Conservation (phyloP, 1,140 invertebrate genomes). For the Chironomus striatipennis region DNA sequence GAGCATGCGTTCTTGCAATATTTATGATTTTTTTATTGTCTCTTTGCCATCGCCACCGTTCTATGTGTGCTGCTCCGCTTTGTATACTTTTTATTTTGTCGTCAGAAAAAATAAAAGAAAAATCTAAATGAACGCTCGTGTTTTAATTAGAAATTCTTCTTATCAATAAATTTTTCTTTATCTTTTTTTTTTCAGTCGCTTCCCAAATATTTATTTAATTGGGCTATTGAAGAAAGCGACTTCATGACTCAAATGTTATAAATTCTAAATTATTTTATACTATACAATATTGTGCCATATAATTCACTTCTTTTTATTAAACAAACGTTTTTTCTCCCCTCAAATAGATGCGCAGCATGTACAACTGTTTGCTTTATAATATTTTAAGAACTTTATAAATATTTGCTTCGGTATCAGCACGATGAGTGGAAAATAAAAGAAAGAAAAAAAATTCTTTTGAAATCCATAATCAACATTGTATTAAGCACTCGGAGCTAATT, state of each 20-base stretch:
- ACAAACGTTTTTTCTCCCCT: neutral
- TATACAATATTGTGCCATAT: no score
- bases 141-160: no score
- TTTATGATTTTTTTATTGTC: conserved; percentile 8
- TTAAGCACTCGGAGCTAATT: neutral
- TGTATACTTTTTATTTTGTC: no score
- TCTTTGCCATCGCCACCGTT: neutral
- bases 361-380: conserved; percentile 17
- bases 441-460: neutral
- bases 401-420: neutral
- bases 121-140: no score
- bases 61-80: no score
- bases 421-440: neutral
- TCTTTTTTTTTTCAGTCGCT: no score
- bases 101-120: no score
- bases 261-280: no score
- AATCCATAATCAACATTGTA: neutral
- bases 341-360: neutral
- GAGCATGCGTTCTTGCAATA: conserved; percentile 22
- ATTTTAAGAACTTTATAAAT: conserved; percentile 17
- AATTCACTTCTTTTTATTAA: neutral
- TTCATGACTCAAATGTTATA: neutral
- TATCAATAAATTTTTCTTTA: no score
- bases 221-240: no score
- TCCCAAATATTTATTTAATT: no score